phyloP scores from a whole-genome alignment of 2,113 vertebrate genomes.

The Sus scrofa region DNA sequence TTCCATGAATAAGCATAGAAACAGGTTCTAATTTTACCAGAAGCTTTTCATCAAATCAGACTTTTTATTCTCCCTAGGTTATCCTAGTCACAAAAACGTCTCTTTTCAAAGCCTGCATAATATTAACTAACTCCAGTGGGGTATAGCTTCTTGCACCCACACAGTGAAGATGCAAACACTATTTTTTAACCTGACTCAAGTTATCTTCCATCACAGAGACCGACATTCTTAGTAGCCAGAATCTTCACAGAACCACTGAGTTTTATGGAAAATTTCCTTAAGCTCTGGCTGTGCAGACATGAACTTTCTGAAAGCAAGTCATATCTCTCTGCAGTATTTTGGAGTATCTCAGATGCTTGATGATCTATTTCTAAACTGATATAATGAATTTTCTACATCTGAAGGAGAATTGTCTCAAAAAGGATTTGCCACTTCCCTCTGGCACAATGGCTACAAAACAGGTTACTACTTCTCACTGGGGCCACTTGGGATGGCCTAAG shows the following conservation, averaged over 20 bases:
- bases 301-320: conserved; percentile 77
- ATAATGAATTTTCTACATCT: conserved; percentile 53
- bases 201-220: conserved; percentile 84
- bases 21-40: conserved; percentile 89
- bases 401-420: neutral
- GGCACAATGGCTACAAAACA: neutral
- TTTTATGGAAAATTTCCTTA: conserved; percentile 82
- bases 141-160: conserved; percentile 86
- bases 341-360: neutral
- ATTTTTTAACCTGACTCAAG: conserved; percentile 83
- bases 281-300: conserved; percentile 71
- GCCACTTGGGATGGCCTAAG: neutral
- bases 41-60: conserved; percentile 86
- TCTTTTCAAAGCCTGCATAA: conserved; percentile 87
- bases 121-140: conserved; percentile 85
- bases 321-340: conserved; percentile 61
- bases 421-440: neutral
- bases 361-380: neutral
- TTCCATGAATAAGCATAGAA: conserved; percentile 85
- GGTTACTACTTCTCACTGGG: neutral
- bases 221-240: conserved; percentile 84
- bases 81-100: conserved; percentile 84
- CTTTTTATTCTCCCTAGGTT: conserved; percentile 86
- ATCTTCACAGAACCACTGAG: conserved; percentile 84
- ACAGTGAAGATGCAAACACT: conserved; percentile 85